Evolutionary conservation across 2,888 invertebrate species (phyloP).

Genomic region (Pasiphila rectangulata): DNA sequence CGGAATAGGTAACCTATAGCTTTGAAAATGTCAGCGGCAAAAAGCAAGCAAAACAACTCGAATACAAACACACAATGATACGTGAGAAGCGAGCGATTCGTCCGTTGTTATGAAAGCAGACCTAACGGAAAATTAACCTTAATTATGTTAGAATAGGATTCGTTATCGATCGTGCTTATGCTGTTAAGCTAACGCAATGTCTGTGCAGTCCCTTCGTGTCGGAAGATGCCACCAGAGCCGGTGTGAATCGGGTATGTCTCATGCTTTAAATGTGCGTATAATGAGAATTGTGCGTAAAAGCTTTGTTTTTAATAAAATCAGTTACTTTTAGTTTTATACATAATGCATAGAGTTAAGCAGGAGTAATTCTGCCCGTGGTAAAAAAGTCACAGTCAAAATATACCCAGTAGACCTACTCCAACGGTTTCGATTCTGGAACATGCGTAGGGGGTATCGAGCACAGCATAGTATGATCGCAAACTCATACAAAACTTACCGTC

Average conservation of each 20-base stretch:
- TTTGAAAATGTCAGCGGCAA: slow-evolving; percentile 46
- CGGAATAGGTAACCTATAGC: slow-evolving; percentile 20
- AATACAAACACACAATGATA: slow-evolving; percentile 72
- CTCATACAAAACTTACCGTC: slow-evolving; percentile 41
- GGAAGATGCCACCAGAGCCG: slow-evolving; percentile 59
- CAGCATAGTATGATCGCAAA: slow-evolving; percentile 46
- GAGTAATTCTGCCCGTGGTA: slow-evolving; percentile 1
- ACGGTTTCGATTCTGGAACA: slow-evolving; percentile 31
- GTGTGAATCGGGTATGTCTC: slow-evolving; percentile 77
- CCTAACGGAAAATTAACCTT: slow-evolving; percentile 63
- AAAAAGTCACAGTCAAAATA: slow-evolving; percentile 21
- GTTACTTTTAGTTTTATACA: slow-evolving; percentile 24
- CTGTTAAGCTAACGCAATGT: slow-evolving; percentile 59
- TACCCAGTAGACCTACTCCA: slow-evolving; percentile 18
- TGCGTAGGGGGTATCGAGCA: slow-evolving; percentile 44
- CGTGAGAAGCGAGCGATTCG: slow-evolving; percentile 75
- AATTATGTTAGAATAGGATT: slow-evolving; percentile 49
- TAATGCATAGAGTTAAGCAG: slow-evolving; percentile 15
- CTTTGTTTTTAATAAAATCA: slow-evolving; percentile 4
- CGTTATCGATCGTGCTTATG: slow-evolving; percentile 53
- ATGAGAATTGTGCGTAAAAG: slow-evolving; percentile 54
- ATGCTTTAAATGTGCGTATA: slow-evolving; percentile 57
- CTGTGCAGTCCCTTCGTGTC: slow-evolving; percentile 49
- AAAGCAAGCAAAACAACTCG: slow-evolving; percentile 78
- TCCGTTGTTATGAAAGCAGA: slow-evolving; percentile 67